Evolutionary conservation across 2,797 vertebrate genomes (phyloP).

Genomic region (Eulemur albifrons): DNA sequence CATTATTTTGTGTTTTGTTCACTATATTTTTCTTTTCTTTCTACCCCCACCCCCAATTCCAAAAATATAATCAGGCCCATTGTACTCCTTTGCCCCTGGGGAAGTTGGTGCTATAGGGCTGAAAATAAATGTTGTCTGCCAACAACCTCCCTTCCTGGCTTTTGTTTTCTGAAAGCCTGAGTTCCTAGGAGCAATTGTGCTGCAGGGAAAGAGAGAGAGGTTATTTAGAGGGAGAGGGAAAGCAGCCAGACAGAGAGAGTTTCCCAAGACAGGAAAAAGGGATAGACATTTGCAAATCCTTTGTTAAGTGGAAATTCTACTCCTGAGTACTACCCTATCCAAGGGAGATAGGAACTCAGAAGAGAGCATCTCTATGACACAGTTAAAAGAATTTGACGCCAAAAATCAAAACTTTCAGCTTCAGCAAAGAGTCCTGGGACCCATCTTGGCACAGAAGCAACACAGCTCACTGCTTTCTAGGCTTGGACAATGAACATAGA

Average conservation of each 20-base stretch:
- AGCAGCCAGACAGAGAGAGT: background rate
- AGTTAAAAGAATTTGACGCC: background rate
- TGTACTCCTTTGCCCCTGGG: slow-evolving; percentile 11
- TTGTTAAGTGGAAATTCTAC: background rate
- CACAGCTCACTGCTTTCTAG: background rate
- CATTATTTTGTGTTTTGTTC: slow-evolving; percentile 10
- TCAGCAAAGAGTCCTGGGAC: background rate
- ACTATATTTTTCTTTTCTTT: slow-evolving; percentile 51
- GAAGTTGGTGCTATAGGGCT: slow-evolving; percentile 14
- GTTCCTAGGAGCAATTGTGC: background rate
- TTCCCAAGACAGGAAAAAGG: background rate
- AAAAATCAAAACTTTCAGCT: background rate
- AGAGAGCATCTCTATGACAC: background rate
- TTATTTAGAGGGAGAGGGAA: background rate
- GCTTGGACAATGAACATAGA: background rate
- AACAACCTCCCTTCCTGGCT: slow-evolving; percentile 53
- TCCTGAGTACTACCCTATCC: background rate
- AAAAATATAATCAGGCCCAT: slow-evolving; percentile 26
- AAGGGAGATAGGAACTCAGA: background rate
- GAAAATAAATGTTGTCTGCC: slow-evolving; percentile 49
- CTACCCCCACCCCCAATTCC: background rate
- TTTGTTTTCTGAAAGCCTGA: slow-evolving; percentile 58
- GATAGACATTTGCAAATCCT: background rate
- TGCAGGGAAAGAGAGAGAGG: background rate
- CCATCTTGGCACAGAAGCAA: background rate